Conservation (phyloP, 2,888 invertebrate species). For the Lithophane leautieri region DNA sequence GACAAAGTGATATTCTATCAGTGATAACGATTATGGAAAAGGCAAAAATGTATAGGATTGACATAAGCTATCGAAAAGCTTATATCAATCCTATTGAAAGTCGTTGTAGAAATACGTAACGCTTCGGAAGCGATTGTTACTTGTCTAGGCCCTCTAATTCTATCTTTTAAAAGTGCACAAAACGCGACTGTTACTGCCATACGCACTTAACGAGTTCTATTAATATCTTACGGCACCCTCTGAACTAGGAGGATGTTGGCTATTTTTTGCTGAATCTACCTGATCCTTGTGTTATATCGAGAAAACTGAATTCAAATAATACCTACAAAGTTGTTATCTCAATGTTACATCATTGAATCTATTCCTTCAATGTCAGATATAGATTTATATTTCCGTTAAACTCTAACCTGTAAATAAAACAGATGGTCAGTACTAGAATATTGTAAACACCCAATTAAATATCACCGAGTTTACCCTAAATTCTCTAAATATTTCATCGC, state of each 20-base stretch:
- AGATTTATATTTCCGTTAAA: conserved; percentile 27
- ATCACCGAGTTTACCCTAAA: conserved; percentile 4
- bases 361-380: conserved; percentile 2
- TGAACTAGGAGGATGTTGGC: not conserved
- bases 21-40: too few relatives aligned
- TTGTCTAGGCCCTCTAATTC: too few relatives aligned
- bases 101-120: too few relatives aligned
- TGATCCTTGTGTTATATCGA: not conserved
- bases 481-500: conserved; percentile 42
- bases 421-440: conserved; percentile 18
- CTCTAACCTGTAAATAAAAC: conserved; percentile 42
- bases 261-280: conserved; percentile 16
- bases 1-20: too few relatives aligned
- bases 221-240: not conserved
- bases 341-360: conserved; percentile 14
- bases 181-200: not conserved
- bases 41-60: too few relatives aligned
- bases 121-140: too few relatives aligned
- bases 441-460: conserved; percentile 30
- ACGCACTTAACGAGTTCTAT: not conserved
- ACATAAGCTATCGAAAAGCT: too few relatives aligned
- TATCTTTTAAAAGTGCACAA: not conserved
- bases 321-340: conserved; percentile 6
- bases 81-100: too few relatives aligned
- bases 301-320: not conserved